Percentiles rank a stretch among this genome's conserved stretches.
Evolutionary conservation across 1,140 invertebrate species (phyloP).

Genomic region (Calosoma granatense): DNA sequence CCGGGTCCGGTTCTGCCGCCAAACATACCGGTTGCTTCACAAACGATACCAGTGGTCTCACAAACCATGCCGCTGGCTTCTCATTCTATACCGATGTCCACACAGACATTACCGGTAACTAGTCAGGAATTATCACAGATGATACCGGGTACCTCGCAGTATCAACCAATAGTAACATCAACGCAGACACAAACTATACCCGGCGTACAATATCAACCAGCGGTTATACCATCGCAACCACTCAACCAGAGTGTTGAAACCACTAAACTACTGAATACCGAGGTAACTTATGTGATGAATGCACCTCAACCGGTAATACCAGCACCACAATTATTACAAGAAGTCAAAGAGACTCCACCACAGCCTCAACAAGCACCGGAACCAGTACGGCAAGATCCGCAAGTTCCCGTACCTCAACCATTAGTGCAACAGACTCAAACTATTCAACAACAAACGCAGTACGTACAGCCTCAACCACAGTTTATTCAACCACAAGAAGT

Average conservation of each 20-base stretch:
- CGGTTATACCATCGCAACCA: too few relatives aligned
- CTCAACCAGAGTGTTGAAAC: neutral
- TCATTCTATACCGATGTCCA: too few relatives aligned
- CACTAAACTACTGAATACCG: neutral
- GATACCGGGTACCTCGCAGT: neutral
- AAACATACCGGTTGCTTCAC: neutral
- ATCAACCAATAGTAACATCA: neutral
- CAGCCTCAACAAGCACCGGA: conserved; percentile 23
- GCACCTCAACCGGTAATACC: conserved; percentile 23
- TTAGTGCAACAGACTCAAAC: conserved; percentile 3
- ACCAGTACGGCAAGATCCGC: conserved; percentile 16
- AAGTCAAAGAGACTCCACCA: conserved; percentile 1
- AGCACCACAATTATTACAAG: conserved; percentile 4
- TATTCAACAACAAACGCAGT: conserved; percentile 11
- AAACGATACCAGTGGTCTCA: neutral
- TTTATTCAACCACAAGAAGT: conserved; percentile 16
- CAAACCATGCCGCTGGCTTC: neutral
- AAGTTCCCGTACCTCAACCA: conserved; percentile 10
- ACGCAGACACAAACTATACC: neutral
- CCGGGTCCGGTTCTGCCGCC: neutral
- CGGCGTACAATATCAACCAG: neutral
- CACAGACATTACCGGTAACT: too few relatives aligned
- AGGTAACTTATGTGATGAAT: conserved; percentile 15
- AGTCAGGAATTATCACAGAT: too few relatives aligned
- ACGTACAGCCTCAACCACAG: conserved; percentile 13